Evolutionary conservation across 2,113 vertebrate species (phyloP).

Genomic region (Mustela nigripes): DNA sequence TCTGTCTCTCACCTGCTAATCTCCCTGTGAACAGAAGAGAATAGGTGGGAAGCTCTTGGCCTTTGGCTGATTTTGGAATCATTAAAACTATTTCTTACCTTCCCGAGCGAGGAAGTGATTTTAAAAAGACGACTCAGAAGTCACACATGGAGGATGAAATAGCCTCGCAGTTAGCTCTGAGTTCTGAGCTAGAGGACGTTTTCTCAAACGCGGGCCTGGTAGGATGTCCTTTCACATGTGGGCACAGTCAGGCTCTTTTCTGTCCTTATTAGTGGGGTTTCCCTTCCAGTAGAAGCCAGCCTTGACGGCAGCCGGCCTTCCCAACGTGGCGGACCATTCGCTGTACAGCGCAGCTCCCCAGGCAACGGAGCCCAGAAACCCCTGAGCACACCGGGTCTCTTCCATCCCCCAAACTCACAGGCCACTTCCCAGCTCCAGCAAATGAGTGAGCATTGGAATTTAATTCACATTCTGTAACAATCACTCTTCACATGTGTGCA

Average conservation of each 20-base stretch:
- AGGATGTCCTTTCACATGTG: background rate
- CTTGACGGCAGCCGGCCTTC: background rate
- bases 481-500: background rate
- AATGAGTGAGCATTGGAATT: too few relatives aligned
- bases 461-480: background rate
- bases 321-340: background rate
- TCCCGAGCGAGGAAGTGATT: background rate
- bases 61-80: background rate
- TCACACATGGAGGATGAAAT: background rate
- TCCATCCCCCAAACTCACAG: background rate
- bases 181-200: background rate
- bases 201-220: background rate
- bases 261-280: background rate
- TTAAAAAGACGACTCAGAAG: background rate
- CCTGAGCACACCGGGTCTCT: rapidly evolving
- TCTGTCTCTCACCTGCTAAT: background rate
- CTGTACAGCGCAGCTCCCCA: rapidly evolving
- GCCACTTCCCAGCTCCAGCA: background rate
- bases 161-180: background rate
- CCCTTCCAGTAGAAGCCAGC: background rate
- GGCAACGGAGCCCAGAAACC: background rate
- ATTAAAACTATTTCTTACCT: background rate
- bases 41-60: background rate
- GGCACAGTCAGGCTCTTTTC: rapidly evolving
- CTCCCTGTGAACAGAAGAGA: background rate